Conservation (phyloP, 92 coral and sea anemone species). For the Actinernus sp. region DNA sequence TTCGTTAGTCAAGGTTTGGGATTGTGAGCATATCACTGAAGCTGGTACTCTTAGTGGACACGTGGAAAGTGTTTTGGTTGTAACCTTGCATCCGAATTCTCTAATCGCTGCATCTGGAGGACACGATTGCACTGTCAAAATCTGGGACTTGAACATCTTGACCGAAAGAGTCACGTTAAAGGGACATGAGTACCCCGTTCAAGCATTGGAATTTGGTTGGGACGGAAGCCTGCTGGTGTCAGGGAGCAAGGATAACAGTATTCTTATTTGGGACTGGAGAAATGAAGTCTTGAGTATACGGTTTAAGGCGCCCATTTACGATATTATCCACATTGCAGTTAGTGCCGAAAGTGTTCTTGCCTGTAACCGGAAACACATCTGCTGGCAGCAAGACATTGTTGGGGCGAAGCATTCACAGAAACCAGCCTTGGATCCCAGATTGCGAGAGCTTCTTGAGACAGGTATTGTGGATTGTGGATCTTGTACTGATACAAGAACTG, state of each 20-base stretch:
- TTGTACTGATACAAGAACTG: background rate
- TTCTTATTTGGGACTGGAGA: constrained; percentile 50
- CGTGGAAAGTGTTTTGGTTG: constrained; percentile 29
- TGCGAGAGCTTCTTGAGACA: background rate
- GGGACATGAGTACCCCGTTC: constrained; percentile 45
- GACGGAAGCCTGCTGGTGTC: constrained; percentile 34
- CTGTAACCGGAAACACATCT: constrained; percentile 28
- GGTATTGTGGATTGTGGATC: background rate
- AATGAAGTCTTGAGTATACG: background rate
- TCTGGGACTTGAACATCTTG: constrained; percentile 26
- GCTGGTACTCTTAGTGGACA: constrained; percentile 37
- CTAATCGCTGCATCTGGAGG: constrained; percentile 44
- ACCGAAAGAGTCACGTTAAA: background rate
- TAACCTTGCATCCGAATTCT: constrained; percentile 35
- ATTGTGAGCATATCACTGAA: constrained; percentile 21
- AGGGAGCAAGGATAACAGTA: constrained; percentile 41
- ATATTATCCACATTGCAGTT: constrained; percentile 26
- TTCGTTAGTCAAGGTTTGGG: constrained; percentile 55
- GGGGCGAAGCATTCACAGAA: too few relatives aligned
- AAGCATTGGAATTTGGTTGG: constrained; percentile 26
- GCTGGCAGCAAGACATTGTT: constrained; percentile 7
- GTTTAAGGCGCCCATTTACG: constrained; percentile 43
- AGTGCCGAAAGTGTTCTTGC: constrained; percentile 14
- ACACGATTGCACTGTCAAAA: constrained; percentile 28
- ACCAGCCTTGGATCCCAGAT: background rate